A percentile compares a stretch with the other conserved stretches of the same genome.
Conservation (phyloP, 1,140 invertebrate species). For the Venturia canescens region DNA sequence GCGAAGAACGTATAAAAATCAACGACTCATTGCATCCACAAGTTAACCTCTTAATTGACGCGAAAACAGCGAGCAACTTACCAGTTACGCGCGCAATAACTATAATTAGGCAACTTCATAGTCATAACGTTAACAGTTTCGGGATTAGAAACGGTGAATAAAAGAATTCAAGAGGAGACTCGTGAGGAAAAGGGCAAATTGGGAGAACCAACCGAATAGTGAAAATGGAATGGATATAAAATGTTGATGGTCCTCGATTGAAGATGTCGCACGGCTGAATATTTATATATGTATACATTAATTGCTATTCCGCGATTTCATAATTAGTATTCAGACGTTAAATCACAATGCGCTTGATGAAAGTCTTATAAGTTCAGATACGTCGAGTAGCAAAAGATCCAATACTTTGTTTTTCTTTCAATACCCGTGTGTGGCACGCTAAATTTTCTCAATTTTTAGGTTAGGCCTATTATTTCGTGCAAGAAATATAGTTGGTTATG, state of each 20-base stretch:
- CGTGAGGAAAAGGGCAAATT: neutral
- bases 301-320: conserved; percentile 1
- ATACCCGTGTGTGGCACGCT: conserved; percentile 1
- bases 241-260: conserved; percentile 58
- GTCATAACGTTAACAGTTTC: too few species aligned
- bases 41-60: neutral
- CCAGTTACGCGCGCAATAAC: neutral
- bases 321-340: conserved; percentile 50
- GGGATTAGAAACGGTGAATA: neutral
- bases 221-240: conserved; percentile 13
- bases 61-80: neutral
- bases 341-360: conserved; percentile 67
- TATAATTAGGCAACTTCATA: conserved; percentile 29
- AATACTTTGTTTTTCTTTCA: conserved; percentile 28
- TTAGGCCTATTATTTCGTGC: conserved; percentile 31
- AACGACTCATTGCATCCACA: neutral
- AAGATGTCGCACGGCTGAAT: conserved; percentile 47
- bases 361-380: conserved; percentile 51
- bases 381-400: conserved; percentile 49
- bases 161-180: neutral
- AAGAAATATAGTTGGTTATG: neutral
- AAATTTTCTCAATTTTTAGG: conserved; percentile 21
- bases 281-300: conserved; percentile 1
- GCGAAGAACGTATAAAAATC: neutral
- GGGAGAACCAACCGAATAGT: neutral